Base-by-base conservation (phyloP, 1,140 invertebrate species). In the Centruroides vittatus region DNA sequence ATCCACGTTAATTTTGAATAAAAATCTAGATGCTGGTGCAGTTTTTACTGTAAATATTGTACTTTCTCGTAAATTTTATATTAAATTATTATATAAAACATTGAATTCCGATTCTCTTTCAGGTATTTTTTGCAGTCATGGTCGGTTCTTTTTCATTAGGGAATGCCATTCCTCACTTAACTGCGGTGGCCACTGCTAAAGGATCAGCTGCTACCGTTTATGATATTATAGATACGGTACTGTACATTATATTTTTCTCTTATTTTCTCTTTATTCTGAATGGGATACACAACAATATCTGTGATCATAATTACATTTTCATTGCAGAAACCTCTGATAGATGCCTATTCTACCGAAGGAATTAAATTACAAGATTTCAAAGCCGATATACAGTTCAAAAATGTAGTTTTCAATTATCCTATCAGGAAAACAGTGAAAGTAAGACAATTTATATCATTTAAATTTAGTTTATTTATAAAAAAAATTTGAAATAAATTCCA, bases 111-210 rank as follows among this genome's bases (percentile, higher is more conserved):
- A 23, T 23, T 23, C 8, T 60, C 4, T 48, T 54, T 12, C 48
- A 65, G 63, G 60, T 90, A 3, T 84, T 91, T 67, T 92, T 92
- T 71, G 82, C 84, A 48, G 86, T 94, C 1, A 75, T 95, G 52
- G 85, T 85, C 69, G 90, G 86, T 5, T 87, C 88, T 0, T 88
- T 91, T 73, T 88, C 86, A 68, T 77, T 93, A 7, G 85, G 89
- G 47, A 82, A 92, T 69, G 84, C 89, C 3, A 84, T 86, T 9
- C 89, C 91, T 0, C 86, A 84, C 67, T 67, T 93, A 2, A 84
- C 88, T 67, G 79, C 81, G 5, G 84, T 93, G 69, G 81, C 84
- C 7, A 80, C 80, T 1, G 89, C 88, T 0, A 76, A 84, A 62
- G 87, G 86, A 47, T 83, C 89, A n/a, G 90, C 89, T 1, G 79